A percentile compares a stretch with the other conserved stretches of the same genome.
Evolutionary conservation across 2,113 vertebrate species (phyloP).

Genomic region (Vanacampus margaritifer): DNA sequence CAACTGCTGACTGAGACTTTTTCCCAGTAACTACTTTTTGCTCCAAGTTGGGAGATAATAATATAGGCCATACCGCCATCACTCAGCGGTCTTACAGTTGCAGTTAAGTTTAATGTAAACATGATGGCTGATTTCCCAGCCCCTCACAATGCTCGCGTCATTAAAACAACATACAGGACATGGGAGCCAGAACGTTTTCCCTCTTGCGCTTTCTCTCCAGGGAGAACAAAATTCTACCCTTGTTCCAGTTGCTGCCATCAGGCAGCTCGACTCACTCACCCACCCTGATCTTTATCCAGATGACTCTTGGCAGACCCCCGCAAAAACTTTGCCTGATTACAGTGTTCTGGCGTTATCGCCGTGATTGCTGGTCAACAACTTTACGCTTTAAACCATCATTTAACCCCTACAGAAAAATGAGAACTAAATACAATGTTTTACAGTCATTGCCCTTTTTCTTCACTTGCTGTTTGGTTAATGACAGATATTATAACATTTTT

Average conservation of each 20-base stretch:
- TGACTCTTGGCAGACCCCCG: slow-evolving; percentile 41
- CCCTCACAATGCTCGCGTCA: slow-evolving; percentile 36
- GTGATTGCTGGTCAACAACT: neutral
- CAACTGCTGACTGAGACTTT: neutral
- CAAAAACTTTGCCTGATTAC: neutral
- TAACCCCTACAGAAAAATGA: no score
- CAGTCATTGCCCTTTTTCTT: slow-evolving; percentile 22
- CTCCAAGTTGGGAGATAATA: neutral
- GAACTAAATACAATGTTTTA: neutral
- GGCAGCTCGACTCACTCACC: slow-evolving; percentile 24
- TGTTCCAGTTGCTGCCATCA: slow-evolving; percentile 20
- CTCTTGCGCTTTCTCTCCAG: slow-evolving; percentile 37
- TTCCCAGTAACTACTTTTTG: neutral
- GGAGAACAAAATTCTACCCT: slow-evolving; percentile 28
- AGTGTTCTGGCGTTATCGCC: neutral
- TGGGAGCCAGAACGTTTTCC: slow-evolving; percentile 50
- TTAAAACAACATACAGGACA: slow-evolving; percentile 33
- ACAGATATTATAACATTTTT: no score
- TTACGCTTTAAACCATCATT: neutral
- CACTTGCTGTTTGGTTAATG: slow-evolving; percentile 20
- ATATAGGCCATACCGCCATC: neutral
- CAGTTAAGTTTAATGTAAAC: slow-evolving; percentile 45
- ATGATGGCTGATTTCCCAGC: slow-evolving; percentile 35
- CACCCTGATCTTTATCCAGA: slow-evolving; percentile 64
- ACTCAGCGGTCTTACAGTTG: slow-evolving; percentile 33